Conservation (phyloP, 2,888 invertebrate genomes). For the Caenorhabditis sp. region DNA sequence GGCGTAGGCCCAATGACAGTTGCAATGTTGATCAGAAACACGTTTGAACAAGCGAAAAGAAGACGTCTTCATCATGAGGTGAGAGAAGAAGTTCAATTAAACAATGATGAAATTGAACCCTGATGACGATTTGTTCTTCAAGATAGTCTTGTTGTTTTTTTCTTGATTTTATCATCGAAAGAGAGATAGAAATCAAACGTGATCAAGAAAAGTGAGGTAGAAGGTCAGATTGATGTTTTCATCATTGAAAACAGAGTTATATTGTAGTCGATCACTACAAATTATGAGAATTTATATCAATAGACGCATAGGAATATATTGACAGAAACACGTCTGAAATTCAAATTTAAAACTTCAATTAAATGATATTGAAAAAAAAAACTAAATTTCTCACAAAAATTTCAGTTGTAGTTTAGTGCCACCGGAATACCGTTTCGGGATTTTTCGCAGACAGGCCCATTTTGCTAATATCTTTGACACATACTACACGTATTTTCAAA, state of each 20-base stretch:
- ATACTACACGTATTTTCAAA: no score
- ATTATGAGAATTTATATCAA: neutral
- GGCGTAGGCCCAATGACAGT: slow-evolving; percentile 99
- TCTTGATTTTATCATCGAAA: neutral
- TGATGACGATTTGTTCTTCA: neutral
- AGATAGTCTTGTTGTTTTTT: neutral
- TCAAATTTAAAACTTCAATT: no score
- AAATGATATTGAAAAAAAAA: no score
- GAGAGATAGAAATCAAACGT: neutral
- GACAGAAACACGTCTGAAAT: no score
- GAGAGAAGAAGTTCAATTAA: neutral
- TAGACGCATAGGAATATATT: no score
- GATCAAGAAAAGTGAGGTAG: neutral
- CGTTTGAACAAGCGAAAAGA: slow-evolving; percentile 82
- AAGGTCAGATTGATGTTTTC: neutral
- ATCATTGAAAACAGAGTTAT: neutral
- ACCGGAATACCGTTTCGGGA: no score
- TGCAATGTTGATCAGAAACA: slow-evolving; percentile 84
- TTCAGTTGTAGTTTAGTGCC: no score
- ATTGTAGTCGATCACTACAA: neutral
- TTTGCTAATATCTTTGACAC: no score
- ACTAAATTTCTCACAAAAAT: no score
- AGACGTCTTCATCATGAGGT: slow-evolving; percentile 43
- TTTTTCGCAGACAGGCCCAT: no score
- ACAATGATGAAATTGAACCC: neutral